Evolutionary conservation across 2,888 invertebrate genomes (phyloP).

Genomic region (Apodemia mormo): DNA sequence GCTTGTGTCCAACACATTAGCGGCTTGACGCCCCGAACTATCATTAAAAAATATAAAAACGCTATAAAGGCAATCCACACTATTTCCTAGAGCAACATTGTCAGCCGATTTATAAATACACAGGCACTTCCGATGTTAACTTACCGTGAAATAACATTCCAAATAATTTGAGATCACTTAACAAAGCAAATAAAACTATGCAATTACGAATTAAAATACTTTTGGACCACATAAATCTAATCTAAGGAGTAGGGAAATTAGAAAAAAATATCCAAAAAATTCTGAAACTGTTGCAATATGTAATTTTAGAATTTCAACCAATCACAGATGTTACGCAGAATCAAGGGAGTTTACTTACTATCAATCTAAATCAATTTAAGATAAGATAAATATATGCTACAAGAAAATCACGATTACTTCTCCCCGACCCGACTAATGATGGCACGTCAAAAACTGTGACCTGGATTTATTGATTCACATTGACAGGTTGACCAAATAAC

Average conservation of each 20-base stretch:
- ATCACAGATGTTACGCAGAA: not conserved
- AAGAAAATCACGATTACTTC: too few relatives aligned
- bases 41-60: slow-evolving; percentile 69
- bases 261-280: not conserved
- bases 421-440: too few relatives aligned
- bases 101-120: slow-evolving; percentile 50
- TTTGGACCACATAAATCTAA: not conserved
- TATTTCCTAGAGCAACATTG: slow-evolving; percentile 55
- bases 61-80: slow-evolving; percentile 70
- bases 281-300: not conserved
- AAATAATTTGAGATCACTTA: slow-evolving; percentile 57
- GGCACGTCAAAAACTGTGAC: too few relatives aligned
- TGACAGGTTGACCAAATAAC: too few relatives aligned
- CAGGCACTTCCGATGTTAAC: slow-evolving; percentile 69
- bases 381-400: too few relatives aligned
- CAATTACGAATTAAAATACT: slow-evolving; percentile 20
- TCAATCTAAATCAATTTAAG: too few relatives aligned
- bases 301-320: not conserved
- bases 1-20: slow-evolving; percentile 66
- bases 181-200: slow-evolving; percentile 35
- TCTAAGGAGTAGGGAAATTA: slow-evolving; percentile 9
- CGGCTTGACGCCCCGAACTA: slow-evolving; percentile 52
- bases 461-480: too few relatives aligned
- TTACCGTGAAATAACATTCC: slow-evolving; percentile 36
- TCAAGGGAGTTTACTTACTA: too few relatives aligned